Percentiles rank a stretch among this genome's conserved stretches.
Evolutionary conservation across 2,888 invertebrate genomes (phyloP).

Genomic region (Cephalotes varians): DNA sequence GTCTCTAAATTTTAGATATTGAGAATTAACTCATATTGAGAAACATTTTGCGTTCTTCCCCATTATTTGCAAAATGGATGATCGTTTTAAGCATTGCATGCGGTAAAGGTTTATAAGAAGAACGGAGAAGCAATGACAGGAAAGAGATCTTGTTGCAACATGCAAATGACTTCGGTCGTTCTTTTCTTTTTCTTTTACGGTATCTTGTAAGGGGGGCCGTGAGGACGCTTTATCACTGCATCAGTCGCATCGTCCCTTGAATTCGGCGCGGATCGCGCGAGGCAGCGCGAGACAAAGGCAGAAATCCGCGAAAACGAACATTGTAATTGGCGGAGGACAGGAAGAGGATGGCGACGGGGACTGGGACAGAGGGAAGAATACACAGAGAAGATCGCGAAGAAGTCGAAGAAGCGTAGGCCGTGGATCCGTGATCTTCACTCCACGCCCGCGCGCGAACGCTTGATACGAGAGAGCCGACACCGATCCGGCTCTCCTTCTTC

Average conservation of each 20-base stretch:
- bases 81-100: neutral
- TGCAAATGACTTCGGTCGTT: constrained; percentile 37
- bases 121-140: constrained; percentile 28
- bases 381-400: constrained; percentile 25
- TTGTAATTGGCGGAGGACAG: constrained; percentile 61
- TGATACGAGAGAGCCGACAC: constrained; percentile 27
- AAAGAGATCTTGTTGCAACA: constrained; percentile 26
- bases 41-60: neutral
- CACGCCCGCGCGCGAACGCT: constrained; percentile 22
- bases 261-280: constrained; percentile 53
- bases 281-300: constrained; percentile 68
- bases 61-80: neutral
- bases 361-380: constrained; percentile 11
- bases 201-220: constrained; percentile 31
- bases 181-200: constrained; percentile 44
- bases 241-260: constrained; percentile 42
- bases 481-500: constrained; percentile 56
- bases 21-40: neutral
- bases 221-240: constrained; percentile 39
- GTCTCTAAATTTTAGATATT: neutral
- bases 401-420: constrained; percentile 65
- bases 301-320: constrained; percentile 66
- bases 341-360: constrained; percentile 19
- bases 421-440: constrained; percentile 55
- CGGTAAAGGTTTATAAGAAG: constrained; percentile 15